Conservation (phyloP, 2,888 invertebrate species). For the Heteropelma amictum region DNA sequence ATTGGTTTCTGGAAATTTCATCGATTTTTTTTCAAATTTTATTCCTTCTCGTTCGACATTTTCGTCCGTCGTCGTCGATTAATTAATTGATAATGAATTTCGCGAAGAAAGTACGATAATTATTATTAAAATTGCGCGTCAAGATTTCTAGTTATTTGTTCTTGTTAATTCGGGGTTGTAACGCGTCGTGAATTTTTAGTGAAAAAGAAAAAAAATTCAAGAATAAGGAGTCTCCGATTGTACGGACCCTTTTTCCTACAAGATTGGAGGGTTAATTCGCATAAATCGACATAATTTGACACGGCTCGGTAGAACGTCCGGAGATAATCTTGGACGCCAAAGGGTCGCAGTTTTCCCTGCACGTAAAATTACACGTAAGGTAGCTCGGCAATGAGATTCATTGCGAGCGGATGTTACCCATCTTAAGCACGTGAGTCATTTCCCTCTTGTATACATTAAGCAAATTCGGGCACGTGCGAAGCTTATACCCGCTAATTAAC, state of each 20-base stretch:
- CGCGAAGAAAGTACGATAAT: too few species aligned
- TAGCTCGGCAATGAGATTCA: conserved; percentile 10
- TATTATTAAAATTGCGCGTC: too few species aligned
- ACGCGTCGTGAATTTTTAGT: background rate
- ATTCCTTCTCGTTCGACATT: background rate
- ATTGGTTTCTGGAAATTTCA: conserved; percentile 21
- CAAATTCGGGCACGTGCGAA: conserved; percentile 37
- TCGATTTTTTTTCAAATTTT: background rate
- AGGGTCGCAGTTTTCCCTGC: conserved; percentile 26
- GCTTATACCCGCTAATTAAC: conserved; percentile 8
- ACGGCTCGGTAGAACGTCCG: conserved; percentile 22
- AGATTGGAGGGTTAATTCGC: conserved; percentile 17
- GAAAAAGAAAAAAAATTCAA: background rate
- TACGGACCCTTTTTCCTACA: conserved; percentile 18
- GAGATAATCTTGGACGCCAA: conserved; percentile 33
- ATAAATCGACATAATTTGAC: conserved; percentile 35
- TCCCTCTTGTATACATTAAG: conserved; percentile 1
- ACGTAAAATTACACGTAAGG: background rate
- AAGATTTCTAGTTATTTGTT: background rate
- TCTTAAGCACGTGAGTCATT: conserved; percentile 42
- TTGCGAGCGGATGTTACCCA: conserved; percentile 36
- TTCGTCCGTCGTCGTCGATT: background rate
- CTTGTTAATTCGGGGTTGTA: background rate
- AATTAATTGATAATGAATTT: too few species aligned
- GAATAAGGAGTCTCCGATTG: background rate